A percentile compares a stretch with the other conserved stretches of the same genome.
Evolutionary conservation across 2,797 vertebrate genomes (phyloP).

Genomic region (Rhinogobio ventralis): DNA sequence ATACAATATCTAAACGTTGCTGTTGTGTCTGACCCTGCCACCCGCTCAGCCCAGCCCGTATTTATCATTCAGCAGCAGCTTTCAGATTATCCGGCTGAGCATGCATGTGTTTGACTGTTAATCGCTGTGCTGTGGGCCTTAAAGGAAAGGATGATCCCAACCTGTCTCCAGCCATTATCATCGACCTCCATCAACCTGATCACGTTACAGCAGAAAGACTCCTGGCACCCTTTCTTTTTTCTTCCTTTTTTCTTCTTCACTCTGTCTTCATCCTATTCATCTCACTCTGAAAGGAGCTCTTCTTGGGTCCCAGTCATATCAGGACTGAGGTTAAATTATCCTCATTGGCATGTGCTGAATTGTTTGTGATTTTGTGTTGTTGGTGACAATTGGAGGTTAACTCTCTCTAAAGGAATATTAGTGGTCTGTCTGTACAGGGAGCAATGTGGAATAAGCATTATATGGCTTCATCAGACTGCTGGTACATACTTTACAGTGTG

Average conservation of each 20-base stretch:
- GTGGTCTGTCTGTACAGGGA: background rate
- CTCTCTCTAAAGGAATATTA: background rate
- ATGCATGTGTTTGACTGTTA: conserved; percentile 61
- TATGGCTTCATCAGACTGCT: background rate
- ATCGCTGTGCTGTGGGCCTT: conserved; percentile 55
- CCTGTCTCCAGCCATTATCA: conserved; percentile 71
- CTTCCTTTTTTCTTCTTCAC: background rate
- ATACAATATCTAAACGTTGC: conserved; percentile 45
- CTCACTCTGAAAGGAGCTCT: conserved; percentile 8
- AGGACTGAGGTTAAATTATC: background rate
- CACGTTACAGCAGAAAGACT: conserved; percentile 50
- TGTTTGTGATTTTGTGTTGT: background rate
- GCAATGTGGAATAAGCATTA: background rate
- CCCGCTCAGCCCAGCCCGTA: conserved; percentile 28
- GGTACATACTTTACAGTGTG: background rate
- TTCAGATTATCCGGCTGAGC: conserved; percentile 71
- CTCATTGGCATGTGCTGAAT: background rate
- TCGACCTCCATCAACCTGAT: conserved; percentile 68
- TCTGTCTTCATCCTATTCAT: conserved; percentile 19
- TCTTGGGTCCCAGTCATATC: background rate
- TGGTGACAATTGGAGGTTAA: background rate
- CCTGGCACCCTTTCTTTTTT: conserved; percentile 10
- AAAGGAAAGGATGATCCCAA: conserved; percentile 61
- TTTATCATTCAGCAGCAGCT: conserved; percentile 74
- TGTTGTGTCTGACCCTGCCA: conserved; percentile 51